Percentiles rank a stretch among this genome's conserved stretches.
phyloP scores from a whole-genome alignment of 2,113 vertebrate species.

The Halcyon senegalensis region DNA sequence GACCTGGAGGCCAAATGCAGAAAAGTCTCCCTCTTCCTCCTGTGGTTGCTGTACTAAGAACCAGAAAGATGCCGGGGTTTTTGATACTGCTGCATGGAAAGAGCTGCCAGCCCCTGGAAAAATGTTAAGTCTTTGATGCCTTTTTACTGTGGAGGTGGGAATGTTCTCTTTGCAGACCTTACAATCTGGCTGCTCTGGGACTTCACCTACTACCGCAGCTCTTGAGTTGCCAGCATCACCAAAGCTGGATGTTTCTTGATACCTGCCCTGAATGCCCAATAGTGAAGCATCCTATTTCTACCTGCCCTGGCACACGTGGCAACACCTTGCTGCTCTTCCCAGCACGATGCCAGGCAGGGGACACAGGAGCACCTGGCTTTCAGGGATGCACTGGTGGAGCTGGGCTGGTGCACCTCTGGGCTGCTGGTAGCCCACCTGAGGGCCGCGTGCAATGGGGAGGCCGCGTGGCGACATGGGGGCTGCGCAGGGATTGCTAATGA shows the following conservation, averaged over 20 bases:
- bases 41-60: background rate
- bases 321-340: background rate
- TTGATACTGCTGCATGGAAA: background rate
- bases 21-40: background rate
- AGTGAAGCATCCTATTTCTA: background rate
- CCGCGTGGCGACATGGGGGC: rapidly evolving
- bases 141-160: background rate
- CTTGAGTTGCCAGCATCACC: background rate
- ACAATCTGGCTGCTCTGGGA: background rate
- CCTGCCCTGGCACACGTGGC: rapidly evolving
- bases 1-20: background rate
- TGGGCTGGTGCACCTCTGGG: background rate
- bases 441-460: background rate
- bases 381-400: background rate
- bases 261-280: background rate
- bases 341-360: background rate
- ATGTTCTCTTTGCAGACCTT: background rate
- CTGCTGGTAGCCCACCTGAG: background rate
- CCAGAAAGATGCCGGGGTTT: background rate
- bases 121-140: background rate
- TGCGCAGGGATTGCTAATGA: background rate
- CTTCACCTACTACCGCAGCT: background rate
- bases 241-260: background rate
- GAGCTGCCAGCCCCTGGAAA: background rate
- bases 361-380: background rate